Evolutionary conservation across 2,888 invertebrate species (phyloP), one percentile per base, ranked within the genome.

Genomic region (Acronicta aceris): DNA sequence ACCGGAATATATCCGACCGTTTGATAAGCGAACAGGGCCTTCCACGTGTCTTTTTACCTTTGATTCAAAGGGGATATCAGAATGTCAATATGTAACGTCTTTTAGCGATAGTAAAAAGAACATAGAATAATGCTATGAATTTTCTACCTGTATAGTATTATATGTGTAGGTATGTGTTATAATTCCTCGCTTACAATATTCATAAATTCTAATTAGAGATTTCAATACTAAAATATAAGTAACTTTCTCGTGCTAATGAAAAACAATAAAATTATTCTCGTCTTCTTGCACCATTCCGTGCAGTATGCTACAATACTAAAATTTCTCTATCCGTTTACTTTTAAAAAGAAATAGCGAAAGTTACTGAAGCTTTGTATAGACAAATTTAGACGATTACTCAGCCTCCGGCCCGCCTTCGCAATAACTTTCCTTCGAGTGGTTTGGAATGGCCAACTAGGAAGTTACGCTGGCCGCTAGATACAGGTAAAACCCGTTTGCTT

Each of bases 11-110:
- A 85, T 82, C 81, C 76, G 72, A 74, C 77, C 77, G 78, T 82
- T 78, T 80, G 85, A 88, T 88, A 86, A 86, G 84, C 83, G 38
- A 82, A 83, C 78, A 78, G 74, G 74, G 78, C 71, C 66, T 71
- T 70, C 65, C 72, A 70, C 67, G 54, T 74, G 66, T 65, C 69
- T 65, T 74, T 75, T 75, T 71, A 68, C 68, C 77, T 77, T 77
- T 79, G 71, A 79, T 79, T 64, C 55, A 63, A 56, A 68, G 61
- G 49, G 65, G 61, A 68, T 74, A 64, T 65, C 62, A 67, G 63
- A 71, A 75, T 77, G 65, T 65, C 74, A 68, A 74, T 70, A 55
- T 54, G 43, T 51, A 63, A 53, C 46, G 52, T 57, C 46, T 58
- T 68, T 63, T 15, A 30, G 30, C 30, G 47, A 68, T 52, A 50